These are phyloP conservation scores for Anoplolepis gracilipes DNA, from an alignment of 1,140 invertebrate species.

Conservation along the genomic window DNA sequence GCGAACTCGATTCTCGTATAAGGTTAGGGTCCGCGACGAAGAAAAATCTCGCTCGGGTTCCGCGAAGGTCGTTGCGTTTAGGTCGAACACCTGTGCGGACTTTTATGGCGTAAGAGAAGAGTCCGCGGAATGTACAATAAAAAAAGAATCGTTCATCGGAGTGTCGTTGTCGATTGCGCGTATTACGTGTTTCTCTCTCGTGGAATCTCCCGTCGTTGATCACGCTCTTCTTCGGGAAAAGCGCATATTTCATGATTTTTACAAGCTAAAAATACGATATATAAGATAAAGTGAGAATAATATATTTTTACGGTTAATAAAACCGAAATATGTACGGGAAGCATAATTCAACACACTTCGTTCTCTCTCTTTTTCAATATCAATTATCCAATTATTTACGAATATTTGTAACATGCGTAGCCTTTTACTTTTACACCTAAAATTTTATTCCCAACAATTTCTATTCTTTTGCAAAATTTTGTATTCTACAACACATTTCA, in stretches of 20 bases:
- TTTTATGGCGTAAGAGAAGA: slow-evolving; percentile 66
- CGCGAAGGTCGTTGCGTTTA: slow-evolving; percentile 76
- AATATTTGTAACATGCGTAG: background rate
- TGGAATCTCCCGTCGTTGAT: slow-evolving; percentile 1
- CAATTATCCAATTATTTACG: background rate
- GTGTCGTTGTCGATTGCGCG: slow-evolving; percentile 54
- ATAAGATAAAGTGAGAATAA: background rate
- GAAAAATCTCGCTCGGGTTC: slow-evolving; percentile 71
- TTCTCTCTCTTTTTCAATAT: background rate
- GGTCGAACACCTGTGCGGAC: slow-evolving; percentile 78
- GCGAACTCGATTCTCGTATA: slow-evolving; percentile 70
- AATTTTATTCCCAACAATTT: background rate
- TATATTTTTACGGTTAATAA: slow-evolving; percentile 3
- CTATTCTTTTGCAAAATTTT: background rate
- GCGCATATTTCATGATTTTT: background rate
- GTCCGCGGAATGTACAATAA: slow-evolving; percentile 1
- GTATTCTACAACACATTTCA: background rate
- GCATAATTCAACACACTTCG: background rate
- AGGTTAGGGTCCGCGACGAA: slow-evolving; percentile 69
- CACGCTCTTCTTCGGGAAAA: background rate
- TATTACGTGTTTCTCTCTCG: slow-evolving; percentile 10
- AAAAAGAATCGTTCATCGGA: slow-evolving; percentile 58
- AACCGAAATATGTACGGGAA: background rate
- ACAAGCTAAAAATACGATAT: background rate
- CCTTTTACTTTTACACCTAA: too few relatives aligned